Base-by-base conservation (phyloP, 2,113 vertebrate genomes). In the Ammodytes marinus region DNA sequence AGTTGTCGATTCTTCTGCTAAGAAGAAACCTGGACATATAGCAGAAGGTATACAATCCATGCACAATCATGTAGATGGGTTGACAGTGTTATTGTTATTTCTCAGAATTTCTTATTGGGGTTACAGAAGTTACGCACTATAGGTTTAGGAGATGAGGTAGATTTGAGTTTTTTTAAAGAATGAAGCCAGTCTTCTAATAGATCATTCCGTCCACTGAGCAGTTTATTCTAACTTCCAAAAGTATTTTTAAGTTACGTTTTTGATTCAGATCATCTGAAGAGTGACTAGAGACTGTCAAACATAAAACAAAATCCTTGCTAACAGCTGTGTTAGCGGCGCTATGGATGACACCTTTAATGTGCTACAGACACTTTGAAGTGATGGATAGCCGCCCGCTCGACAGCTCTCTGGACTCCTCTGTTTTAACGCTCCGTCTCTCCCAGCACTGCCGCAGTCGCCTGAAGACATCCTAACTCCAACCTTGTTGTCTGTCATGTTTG, bases 361-460 rank as follows among this genome's bases (percentile, higher is more conserved):
- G 80, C 17, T 72, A 17, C 65, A 86, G 69, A 85, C 84, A 71
- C 86, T 89, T 88, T 87, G 85, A 91, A 87, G 86, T 84, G 82
- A 90, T 88, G 65, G 73, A 90, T 88, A 80, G 84, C 85, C 77
- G 85, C 88, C 86, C 80, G 65, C 77, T 79, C 69, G 86, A 91
- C 89, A 91, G 90, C 86, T 89, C 86, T 89, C 66, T 83, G 84
- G 86, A 88, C 88, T 27, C 85, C 72, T 86, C 81, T 82, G 89
- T 88, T 89, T 91, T 90, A 27, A 86, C 66, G 77, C 90, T 76
- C 70, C 46, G 37, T 87, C 78, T 88, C 82, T 87, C 83, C 77
- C 81, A 84, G 77, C 7, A 10, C 11, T 14, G 75, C 72, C 4
- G n/a, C 64, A 17, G 42, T 58, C 43, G 80, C 85, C 76, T 77